phyloP scores from a whole-genome alignment of 2,797 vertebrate species.

The Fundulus diaphanus region DNA sequence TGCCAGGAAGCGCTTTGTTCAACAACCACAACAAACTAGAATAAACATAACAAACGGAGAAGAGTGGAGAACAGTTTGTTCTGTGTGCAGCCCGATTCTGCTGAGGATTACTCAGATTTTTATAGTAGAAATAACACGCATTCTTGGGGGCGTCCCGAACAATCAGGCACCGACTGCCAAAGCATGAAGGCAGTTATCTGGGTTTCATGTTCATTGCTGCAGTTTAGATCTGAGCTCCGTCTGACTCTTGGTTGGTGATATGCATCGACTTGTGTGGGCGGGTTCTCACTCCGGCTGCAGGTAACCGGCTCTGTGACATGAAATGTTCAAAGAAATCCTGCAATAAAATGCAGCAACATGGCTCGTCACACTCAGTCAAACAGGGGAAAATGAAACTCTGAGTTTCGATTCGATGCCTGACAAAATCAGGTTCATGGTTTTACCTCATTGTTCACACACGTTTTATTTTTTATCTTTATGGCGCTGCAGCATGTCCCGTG shows the following conservation, averaged over 20 bases:
- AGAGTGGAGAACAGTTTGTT: conserved; percentile 10
- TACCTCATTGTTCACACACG: background rate
- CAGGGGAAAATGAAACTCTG: background rate
- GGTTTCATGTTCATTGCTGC: conserved; percentile 6
- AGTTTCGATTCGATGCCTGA: background rate
- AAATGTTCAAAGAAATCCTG: background rate
- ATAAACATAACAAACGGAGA: conserved; percentile 3
- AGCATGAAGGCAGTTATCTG: conserved; percentile 5
- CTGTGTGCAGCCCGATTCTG: conserved; percentile 5
- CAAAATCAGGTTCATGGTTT: background rate
- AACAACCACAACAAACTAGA: conserved; percentile 3
- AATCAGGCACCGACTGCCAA: background rate
- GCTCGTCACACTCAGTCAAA: background rate
- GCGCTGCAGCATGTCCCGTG: background rate
- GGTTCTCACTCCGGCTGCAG: conserved; percentile 8
- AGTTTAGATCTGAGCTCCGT: background rate
- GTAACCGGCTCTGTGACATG: background rate
- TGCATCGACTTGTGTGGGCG: conserved; percentile 14
- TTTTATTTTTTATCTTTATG: background rate
- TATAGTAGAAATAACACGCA: conserved; percentile 6
- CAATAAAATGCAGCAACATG: background rate
- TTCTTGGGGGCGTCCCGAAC: background rate
- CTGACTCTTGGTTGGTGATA: background rate
- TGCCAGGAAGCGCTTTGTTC: conserved; percentile 28
- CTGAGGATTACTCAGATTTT: conserved; percentile 23